phyloP scores from a whole-genome alignment of 2,797 vertebrate species.

The Botia kubotai region DNA sequence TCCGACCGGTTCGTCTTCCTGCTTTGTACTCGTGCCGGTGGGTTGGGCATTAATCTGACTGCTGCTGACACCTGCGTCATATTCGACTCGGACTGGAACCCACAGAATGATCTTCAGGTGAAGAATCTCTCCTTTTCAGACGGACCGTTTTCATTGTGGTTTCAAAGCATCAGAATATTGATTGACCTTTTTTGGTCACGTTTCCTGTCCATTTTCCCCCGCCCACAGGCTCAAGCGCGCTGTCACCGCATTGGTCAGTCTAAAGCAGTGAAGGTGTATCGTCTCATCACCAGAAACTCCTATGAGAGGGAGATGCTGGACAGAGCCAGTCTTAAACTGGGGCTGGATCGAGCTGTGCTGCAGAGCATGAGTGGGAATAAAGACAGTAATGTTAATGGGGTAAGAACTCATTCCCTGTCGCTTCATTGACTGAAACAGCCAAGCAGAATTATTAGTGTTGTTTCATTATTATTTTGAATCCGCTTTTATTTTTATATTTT shows the following conservation, averaged over 20 bases:
- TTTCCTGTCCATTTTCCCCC: background rate
- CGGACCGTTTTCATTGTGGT: background rate
- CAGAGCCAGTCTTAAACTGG: constrained; percentile 93
- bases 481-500: too few species aligned
- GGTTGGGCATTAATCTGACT: constrained; percentile 94
- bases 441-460: background rate
- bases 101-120: constrained; percentile 94
- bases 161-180: background rate
- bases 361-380: constrained; percentile 96
- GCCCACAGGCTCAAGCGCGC: constrained; percentile 87
- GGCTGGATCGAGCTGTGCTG: constrained; percentile 91
- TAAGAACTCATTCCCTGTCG: constrained; percentile 58
- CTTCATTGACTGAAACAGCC: background rate
- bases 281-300: constrained; percentile 94
- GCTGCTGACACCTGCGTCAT: constrained; percentile 96
- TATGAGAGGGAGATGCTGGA: constrained; percentile 98
- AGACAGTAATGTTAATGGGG: constrained; percentile 86
- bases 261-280: constrained; percentile 96
- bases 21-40: constrained; percentile 92
- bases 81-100: constrained; percentile 97
- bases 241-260: constrained; percentile 97
- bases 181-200: background rate
- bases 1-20: constrained; percentile 95
- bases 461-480: too few species aligned
- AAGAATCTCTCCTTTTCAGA: background rate